phyloP scores from a whole-genome alignment of 2,797 vertebrate species.

The Fringilla coelebs region DNA sequence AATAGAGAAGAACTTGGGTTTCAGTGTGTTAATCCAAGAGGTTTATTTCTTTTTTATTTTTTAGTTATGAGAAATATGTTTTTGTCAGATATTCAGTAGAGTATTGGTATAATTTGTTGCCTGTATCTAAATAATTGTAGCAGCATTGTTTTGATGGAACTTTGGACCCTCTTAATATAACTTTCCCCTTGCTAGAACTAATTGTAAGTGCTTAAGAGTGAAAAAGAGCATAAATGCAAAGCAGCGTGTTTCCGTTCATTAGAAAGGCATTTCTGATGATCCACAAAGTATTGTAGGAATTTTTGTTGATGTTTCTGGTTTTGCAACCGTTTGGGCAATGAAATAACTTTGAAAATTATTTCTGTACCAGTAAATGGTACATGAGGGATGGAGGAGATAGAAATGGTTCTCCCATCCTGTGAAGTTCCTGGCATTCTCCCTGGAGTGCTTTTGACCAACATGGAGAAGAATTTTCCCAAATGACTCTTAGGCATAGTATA shows the following conservation, averaged over 20 bases:
- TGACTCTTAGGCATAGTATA: background rate
- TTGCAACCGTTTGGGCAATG: background rate
- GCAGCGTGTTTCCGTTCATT: background rate
- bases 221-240: background rate
- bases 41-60: background rate
- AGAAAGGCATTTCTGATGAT: background rate
- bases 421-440: background rate
- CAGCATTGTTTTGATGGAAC: background rate
- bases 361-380: background rate
- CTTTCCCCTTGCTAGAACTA: background rate
- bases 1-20: background rate
- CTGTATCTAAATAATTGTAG: background rate
- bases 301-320: background rate
- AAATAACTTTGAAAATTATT: background rate
- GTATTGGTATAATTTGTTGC: background rate
- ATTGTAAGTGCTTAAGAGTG: background rate
- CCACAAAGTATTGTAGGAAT: background rate
- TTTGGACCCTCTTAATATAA: background rate
- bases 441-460: background rate
- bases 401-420: background rate
- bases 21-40: background rate
- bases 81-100: background rate
- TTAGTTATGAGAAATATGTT: background rate
- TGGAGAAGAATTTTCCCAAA: background rate
- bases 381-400: background rate